Evolutionary conservation across 2,113 vertebrate species (phyloP).

Genomic region (Seriola aureovittata): DNA sequence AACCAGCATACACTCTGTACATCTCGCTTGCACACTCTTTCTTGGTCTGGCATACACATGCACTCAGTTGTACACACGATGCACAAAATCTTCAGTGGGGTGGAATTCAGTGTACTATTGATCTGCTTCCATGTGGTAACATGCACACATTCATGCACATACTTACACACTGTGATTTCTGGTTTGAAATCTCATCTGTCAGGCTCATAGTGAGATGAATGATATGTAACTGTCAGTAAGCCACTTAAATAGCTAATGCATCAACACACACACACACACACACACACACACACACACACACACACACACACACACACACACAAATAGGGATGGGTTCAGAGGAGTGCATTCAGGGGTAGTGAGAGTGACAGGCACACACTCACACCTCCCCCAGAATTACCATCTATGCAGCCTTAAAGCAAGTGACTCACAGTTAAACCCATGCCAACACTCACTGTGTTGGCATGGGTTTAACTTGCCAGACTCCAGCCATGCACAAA

Average conservation of each 20-base stretch:
- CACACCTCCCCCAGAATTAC: neutral
- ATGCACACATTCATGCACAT: constrained; percentile 33
- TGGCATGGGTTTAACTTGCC: neutral
- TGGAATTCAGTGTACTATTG: constrained; percentile 65
- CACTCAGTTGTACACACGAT: constrained; percentile 1
- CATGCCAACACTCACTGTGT: neutral
- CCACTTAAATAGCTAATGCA: constrained; percentile 38
- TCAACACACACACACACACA: constrained; percentile 6
- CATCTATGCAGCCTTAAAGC: neutral
- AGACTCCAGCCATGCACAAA: neutral
- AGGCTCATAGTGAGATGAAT: constrained; percentile 37
- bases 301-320: neutral
- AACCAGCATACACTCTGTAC: constrained; percentile 53
- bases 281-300: too few relatives aligned
- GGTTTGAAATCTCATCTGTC: constrained; percentile 51
- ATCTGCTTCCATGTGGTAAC: constrained; percentile 58
- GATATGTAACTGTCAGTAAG: constrained; percentile 47
- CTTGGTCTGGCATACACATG: constrained; percentile 5
- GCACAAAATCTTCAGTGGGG: constrained; percentile 40
- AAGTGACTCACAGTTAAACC: neutral
- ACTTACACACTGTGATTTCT: constrained; percentile 16
- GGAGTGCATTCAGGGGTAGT: constrained; percentile 10
- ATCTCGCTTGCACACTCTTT: constrained; percentile 11
- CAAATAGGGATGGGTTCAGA: neutral
- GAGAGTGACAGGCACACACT: neutral